A percentile compares a stretch with the other conserved stretches of the same genome.
Conservation (phyloP, 2,888 invertebrate species). For the Eubasilissa splendida region DNA sequence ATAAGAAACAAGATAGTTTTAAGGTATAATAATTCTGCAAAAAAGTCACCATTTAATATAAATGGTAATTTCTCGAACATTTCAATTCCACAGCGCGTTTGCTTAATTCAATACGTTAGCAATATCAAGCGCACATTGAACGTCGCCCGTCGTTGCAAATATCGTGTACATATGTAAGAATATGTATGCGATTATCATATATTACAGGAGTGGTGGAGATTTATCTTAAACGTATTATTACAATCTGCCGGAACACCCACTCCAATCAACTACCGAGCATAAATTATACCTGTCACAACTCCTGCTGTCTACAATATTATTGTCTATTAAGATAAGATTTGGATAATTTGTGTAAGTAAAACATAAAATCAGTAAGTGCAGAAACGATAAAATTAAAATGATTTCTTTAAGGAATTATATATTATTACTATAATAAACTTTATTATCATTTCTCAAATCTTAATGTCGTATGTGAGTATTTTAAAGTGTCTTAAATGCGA, state of each 20-base stretch:
- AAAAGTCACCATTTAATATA: too few relatives aligned
- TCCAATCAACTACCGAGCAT: background rate
- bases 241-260: constrained; percentile 19
- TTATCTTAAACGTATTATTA: constrained; percentile 5
- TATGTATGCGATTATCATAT: constrained; percentile 7
- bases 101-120: too few relatives aligned
- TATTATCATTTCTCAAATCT: background rate
- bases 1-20: too few relatives aligned
- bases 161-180: background rate
- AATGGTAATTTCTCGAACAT: too few relatives aligned
- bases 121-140: too few relatives aligned
- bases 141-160: too few relatives aligned
- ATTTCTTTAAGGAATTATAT: background rate
- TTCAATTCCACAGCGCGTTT: too few relatives aligned
- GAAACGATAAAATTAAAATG: constrained; percentile 2
- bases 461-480: background rate
- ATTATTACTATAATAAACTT: constrained; percentile 2
- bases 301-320: constrained; percentile 6
- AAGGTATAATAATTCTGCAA: too few relatives aligned
- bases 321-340: constrained; percentile 2
- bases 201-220: constrained; percentile 3
- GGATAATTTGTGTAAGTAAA: constrained; percentile 1
- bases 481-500: too few relatives aligned
- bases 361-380: background rate
- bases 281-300: background rate